phyloP scores from a whole-genome alignment of 2,888 invertebrate genomes.

The Trisateles emortualis region DNA sequence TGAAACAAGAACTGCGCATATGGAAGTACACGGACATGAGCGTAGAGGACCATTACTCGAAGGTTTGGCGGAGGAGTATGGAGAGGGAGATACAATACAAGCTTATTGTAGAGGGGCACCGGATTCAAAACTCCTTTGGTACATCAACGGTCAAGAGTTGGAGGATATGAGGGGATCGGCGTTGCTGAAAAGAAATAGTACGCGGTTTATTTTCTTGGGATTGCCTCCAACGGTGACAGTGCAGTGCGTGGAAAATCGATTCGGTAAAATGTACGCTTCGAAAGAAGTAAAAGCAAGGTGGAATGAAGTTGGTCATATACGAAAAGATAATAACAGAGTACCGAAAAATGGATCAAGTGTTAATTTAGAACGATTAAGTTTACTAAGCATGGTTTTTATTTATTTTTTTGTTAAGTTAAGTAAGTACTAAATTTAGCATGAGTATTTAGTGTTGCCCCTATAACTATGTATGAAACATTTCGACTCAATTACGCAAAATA shows the following conservation, averaged over 20 bases:
- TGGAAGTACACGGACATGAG: slow-evolving; percentile 71
- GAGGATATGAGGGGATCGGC: slow-evolving; percentile 63
- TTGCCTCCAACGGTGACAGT: slow-evolving; percentile 79
- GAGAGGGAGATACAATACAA: slow-evolving; percentile 69
- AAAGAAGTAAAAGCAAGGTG: slow-evolving; percentile 67
- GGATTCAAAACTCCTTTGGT: slow-evolving; percentile 75
- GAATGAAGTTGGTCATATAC: slow-evolving; percentile 49
- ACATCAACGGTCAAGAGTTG: slow-evolving; percentile 71
- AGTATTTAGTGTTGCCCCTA: too few species aligned
- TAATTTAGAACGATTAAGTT: slow-evolving; percentile 28
- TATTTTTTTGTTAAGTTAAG: too few species aligned
- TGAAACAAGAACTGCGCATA: slow-evolving; percentile 67
- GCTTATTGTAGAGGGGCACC: slow-evolving; percentile 73
- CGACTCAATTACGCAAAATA: too few species aligned
- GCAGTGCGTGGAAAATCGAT: slow-evolving; percentile 82
- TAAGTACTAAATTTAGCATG: too few species aligned
- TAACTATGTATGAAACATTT: too few species aligned
- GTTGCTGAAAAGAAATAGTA: slow-evolving; percentile 61
- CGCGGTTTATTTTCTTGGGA: slow-evolving; percentile 71
- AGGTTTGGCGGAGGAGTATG: slow-evolving; percentile 69
- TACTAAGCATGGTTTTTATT: slow-evolving; percentile 32
- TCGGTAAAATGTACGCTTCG: slow-evolving; percentile 78
- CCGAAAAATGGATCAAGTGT: slow-evolving; percentile 48
- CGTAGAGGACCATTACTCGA: slow-evolving; percentile 69
- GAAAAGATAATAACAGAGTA: slow-evolving; percentile 51